A percentile compares a stretch with the other conserved stretches of the same genome.
Conservation (phyloP, 92 coral and sea anemone species). For the Palythoa caribaeorum region DNA sequence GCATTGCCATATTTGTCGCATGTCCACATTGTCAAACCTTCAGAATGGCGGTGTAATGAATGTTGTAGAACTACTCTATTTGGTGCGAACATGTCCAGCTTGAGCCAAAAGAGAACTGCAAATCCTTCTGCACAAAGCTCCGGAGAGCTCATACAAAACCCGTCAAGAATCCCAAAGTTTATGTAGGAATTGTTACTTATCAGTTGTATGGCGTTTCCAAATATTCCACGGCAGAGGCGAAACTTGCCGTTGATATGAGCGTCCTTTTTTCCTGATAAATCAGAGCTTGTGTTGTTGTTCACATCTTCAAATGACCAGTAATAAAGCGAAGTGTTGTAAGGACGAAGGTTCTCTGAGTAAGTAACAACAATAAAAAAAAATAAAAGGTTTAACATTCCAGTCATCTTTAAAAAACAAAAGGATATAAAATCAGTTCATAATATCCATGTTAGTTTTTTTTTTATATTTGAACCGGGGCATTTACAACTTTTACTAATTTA, state of each 20-base stretch:
- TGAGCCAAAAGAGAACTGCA: slow-evolving; percentile 87
- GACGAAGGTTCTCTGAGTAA: slow-evolving; percentile 67
- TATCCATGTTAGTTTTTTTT: neutral
- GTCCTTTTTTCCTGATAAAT: slow-evolving; percentile 68
- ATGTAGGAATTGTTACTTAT: slow-evolving; percentile 60
- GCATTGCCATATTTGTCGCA: slow-evolving; percentile 33
- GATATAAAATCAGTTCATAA: neutral
- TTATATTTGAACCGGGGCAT: neutral
- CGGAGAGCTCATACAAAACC: slow-evolving; percentile 78
- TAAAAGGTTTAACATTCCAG: slow-evolving; percentile 44
- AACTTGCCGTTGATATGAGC: slow-evolving; percentile 75
- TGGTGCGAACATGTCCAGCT: slow-evolving; percentile 64
- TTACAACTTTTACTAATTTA: slow-evolving; percentile 2
- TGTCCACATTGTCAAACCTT: slow-evolving; percentile 89
- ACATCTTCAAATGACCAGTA: slow-evolving; percentile 91
- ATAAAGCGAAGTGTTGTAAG: slow-evolving; percentile 71
- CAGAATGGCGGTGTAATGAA: slow-evolving; percentile 74
- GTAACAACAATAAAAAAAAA: slow-evolving; percentile 57
- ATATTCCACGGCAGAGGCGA: slow-evolving; percentile 70
- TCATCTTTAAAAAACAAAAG: slow-evolving; percentile 25
- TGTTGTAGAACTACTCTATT: slow-evolving; percentile 80
- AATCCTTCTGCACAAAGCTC: slow-evolving; percentile 72
- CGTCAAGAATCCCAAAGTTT: slow-evolving; percentile 75
- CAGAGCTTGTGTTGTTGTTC: slow-evolving; percentile 44
- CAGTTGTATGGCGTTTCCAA: slow-evolving; percentile 83